A percentile compares a stretch with the other conserved stretches of the same genome.
phyloP scores from a whole-genome alignment of 2,797 vertebrate genomes.

The Coendou prehensilis region DNA sequence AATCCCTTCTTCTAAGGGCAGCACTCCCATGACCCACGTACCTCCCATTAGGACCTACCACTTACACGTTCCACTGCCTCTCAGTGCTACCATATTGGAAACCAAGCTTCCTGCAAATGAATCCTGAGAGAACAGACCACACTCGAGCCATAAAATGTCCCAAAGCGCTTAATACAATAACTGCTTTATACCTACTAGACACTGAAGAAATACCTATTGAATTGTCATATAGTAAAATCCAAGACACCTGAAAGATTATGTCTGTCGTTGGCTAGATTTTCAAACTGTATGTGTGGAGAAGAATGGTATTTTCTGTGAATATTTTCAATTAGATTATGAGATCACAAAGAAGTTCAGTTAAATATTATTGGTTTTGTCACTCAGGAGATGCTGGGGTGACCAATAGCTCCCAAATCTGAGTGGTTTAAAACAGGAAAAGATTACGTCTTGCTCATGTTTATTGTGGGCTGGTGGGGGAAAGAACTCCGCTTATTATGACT shows the following conservation, averaged over 20 bases:
- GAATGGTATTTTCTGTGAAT: constrained; percentile 3
- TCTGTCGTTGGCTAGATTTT: not conserved
- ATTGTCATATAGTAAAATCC: not conserved
- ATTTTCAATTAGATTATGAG: constrained; percentile 13
- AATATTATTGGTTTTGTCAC: not conserved
- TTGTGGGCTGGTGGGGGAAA: not conserved
- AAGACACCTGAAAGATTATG: not conserved
- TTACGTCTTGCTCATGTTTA: not conserved
- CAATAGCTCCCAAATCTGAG: not conserved
- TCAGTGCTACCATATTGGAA: not conserved
- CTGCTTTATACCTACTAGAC: not conserved
- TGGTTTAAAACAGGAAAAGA: not conserved
- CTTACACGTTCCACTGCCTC: not conserved
- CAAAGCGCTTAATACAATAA: not conserved
- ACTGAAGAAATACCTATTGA: not conserved
- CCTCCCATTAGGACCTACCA: not conserved
- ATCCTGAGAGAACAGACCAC: not conserved
- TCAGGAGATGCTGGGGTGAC: not conserved
- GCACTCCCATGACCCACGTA: not conserved
- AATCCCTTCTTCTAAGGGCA: not conserved
- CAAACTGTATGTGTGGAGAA: not conserved
- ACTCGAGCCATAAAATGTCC: not conserved
- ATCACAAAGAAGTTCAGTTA: not conserved
- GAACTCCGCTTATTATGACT: not conserved
- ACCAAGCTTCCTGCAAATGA: not conserved